Evolutionary conservation across 2,797 vertebrate genomes (phyloP).

Genomic region (Pelobates cultripes): DNA sequence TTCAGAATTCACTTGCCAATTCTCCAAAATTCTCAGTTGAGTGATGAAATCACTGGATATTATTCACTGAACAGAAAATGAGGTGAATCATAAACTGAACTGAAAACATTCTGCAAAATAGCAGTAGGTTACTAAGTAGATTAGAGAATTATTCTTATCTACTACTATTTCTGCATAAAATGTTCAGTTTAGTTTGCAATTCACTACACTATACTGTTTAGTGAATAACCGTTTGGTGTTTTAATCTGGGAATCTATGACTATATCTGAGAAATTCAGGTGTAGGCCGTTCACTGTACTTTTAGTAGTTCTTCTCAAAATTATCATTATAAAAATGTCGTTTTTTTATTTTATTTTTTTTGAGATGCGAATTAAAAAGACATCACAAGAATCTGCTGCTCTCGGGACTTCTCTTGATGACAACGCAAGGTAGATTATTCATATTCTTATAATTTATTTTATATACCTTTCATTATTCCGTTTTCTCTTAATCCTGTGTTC

Average conservation of each 20-base stretch:
- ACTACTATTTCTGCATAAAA: too few relatives aligned
- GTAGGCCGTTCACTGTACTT: not conserved
- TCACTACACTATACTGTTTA: too few relatives aligned
- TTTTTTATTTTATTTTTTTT: constrained; percentile 3
- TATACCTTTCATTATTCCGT: not conserved
- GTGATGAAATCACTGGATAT: too few relatives aligned
- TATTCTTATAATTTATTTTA: not conserved
- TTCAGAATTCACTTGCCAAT: too few relatives aligned
- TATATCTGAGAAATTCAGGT: not conserved
- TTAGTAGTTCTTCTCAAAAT: not conserved
- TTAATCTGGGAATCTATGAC: not conserved
- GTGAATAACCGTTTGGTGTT: not conserved
- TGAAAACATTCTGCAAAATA: too few relatives aligned
- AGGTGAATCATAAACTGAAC: too few relatives aligned
- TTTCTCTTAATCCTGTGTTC: too few relatives aligned
- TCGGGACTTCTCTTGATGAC: not conserved
- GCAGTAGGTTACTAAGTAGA: too few relatives aligned
- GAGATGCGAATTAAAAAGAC: constrained; percentile 36
- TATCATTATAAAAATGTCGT: not conserved
- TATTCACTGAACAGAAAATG: too few relatives aligned
- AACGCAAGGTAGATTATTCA: constrained; percentile 24
- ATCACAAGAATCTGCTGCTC: not conserved
- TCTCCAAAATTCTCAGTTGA: too few relatives aligned
- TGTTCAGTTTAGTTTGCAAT: too few relatives aligned
- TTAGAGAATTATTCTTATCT: too few relatives aligned